Conservation (phyloP, 1,140 invertebrate species). For the Dendroctonus ponderosae region DNA sequence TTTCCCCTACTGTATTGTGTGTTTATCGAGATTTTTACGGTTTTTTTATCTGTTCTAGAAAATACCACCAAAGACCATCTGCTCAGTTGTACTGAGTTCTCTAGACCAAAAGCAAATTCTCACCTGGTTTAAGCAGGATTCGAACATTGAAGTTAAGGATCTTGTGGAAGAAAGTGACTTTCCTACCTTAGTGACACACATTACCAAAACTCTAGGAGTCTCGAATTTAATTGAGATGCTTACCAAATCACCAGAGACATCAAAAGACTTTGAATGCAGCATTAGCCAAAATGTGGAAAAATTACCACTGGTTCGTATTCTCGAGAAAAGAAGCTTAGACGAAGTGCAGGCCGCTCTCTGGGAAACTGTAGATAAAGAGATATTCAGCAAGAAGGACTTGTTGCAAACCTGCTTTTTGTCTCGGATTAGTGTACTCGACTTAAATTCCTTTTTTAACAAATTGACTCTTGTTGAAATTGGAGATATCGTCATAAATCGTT, state of each 20-base stretch:
- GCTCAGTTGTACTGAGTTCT: slow-evolving; percentile 11
- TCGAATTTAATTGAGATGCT: slow-evolving; percentile 26
- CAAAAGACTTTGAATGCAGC: slow-evolving; percentile 14
- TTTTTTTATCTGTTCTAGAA: slow-evolving; percentile 28
- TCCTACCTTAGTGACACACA: slow-evolving; percentile 19
- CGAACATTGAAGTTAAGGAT: slow-evolving; percentile 11
- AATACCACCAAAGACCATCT: slow-evolving; percentile 28
- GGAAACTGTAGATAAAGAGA: background rate
- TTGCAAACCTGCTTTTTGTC: too few species aligned
- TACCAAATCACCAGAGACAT: slow-evolving; percentile 3
- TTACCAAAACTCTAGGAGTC: slow-evolving; percentile 17
- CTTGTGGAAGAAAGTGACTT: slow-evolving; percentile 29
- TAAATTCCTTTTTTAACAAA: too few species aligned
- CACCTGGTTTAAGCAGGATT: slow-evolving; percentile 19
- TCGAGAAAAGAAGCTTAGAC: slow-evolving; percentile 19
- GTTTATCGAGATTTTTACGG: too few species aligned
- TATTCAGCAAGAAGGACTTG: too few species aligned
- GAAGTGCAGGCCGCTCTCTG: slow-evolving; percentile 26
- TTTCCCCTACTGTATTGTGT: background rate
- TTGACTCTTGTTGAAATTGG: too few species aligned
- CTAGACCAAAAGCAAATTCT: slow-evolving; percentile 24
- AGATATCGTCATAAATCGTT: too few species aligned
- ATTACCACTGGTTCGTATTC: slow-evolving; percentile 11
- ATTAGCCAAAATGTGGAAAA: slow-evolving; percentile 18
- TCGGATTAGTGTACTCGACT: too few species aligned